A percentile compares a stretch with the other conserved stretches of the same genome.
Evolutionary conservation across 1,140 invertebrate genomes (phyloP).

Genomic region (Drosophila tristis): DNA sequence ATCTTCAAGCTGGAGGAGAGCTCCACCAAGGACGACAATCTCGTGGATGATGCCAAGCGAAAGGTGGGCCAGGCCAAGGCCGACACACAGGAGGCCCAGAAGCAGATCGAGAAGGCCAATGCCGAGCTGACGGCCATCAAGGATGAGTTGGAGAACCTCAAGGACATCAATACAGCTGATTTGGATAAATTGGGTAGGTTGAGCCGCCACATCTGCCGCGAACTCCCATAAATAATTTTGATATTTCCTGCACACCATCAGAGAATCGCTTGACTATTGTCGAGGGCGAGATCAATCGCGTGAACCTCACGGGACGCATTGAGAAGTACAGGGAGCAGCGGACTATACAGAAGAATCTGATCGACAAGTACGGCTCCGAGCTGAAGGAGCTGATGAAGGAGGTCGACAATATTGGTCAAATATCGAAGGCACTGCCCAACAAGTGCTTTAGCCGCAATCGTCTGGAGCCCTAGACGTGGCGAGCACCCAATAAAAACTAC

Average conservation of each 20-base stretch:
- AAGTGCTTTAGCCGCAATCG: conserved; percentile 91
- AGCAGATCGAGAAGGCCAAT: conserved; percentile 92
- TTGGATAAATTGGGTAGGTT: conserved; percentile 87
- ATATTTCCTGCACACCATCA: conserved; percentile 33
- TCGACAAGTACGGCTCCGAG: conserved; percentile 93
- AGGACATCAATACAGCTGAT: conserved; percentile 89
- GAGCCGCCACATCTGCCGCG: no score
- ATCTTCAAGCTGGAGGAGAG: conserved; percentile 90
- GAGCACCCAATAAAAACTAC: conserved; percentile 64
- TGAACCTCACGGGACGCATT: conserved; percentile 91
- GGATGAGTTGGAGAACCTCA: conserved; percentile 90
- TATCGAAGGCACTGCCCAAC: conserved; percentile 91
- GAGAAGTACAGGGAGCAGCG: conserved; percentile 89
- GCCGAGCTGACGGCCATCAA: conserved; percentile 92
- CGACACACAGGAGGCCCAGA: conserved; percentile 90
- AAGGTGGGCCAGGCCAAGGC: conserved; percentile 94
- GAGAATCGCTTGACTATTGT: conserved; percentile 90
- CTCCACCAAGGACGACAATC: conserved; percentile 89
- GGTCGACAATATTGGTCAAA: conserved; percentile 94
- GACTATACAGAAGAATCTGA: conserved; percentile 90
- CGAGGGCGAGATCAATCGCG: conserved; percentile 89
- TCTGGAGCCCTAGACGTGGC: conserved; percentile 85
- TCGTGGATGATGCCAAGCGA: conserved; percentile 90
- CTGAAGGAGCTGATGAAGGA: conserved; percentile 89
- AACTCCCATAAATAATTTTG: no score